Base-by-base conservation (phyloP, 2,888 invertebrate species). In the Bimastos eiseni region DNA sequence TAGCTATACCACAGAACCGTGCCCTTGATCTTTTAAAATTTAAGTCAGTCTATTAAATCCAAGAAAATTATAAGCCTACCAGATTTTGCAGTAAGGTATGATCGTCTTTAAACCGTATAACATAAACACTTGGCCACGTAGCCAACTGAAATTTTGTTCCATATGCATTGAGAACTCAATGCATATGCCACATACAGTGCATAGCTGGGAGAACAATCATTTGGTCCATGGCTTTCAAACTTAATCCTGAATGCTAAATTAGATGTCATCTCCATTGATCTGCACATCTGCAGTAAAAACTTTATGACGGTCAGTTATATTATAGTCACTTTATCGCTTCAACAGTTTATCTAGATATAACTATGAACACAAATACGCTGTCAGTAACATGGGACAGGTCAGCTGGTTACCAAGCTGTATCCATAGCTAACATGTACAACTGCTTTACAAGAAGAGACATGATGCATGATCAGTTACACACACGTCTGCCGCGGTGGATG, bases 391-490 rank as follows among this genome's bases (percentile, higher is more conserved):
- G 70, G 70, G 70, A 70, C 70, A 70, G 70, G 70, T 70, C 86
- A 86, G 34, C 86, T 36, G 86, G 34, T 86, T 8, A 86, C 36
- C 11, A 86, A 36, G 86, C 84, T 19, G 36, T 86, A 86, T 86
- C 36, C 36, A 86, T 37, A 34, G 37, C 86, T 86, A 86, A 86
- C 86, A 86, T 86, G 86, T 34, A 86, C 86, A 86, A 86, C 86
- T 36, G 86, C 86, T 86, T 36, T 86, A 86, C 86, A 86, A 36
- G 70, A 70, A 70, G 30, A n/a, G 70, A 70, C 70, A 70, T n/a
- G 70, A 70, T 70, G 70, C 70, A 70, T 70, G 30, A n/a, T 70
- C 70, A n/a, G 70, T 70, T 70, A 70, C 30, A 70, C n/a, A n/a
- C 70, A 70, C 70, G n/a, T 70, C 70, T 70, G 70, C 49, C 49